Evolutionary conservation across 2,888 invertebrate genomes (phyloP), one percentile per base, ranked within the genome.

Genomic region (Eilema caniola): DNA sequence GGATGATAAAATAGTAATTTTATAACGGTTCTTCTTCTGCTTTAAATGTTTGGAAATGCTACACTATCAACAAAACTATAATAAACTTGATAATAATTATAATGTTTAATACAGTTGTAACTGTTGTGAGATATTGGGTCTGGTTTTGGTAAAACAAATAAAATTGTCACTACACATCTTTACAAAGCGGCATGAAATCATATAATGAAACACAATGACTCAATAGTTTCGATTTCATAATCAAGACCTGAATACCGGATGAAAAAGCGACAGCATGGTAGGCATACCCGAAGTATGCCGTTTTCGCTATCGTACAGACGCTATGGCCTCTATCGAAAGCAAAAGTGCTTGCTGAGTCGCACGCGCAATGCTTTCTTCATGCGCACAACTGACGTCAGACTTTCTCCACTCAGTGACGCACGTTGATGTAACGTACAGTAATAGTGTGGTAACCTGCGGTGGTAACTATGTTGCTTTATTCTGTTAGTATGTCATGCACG

Each of bases 241-340:
- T 89, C 88, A 86, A 90, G 90, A 90, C 91, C 91, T 90, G 90
- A 92, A 93, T 93, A 91, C 90, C 92, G 86, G 89, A 91, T 91
- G 88, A 89, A 93, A 91, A 91, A 93, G 90, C 88, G 89, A 90
- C 89, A 91, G 90, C 85, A 85, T 85, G 79, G 88, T 85, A 85
- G 84, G 84, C 85, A 86, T 87, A 88, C 88, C 81, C 85, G 80
- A 91, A 92, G 93, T 92, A 88, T 93, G 94, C 90, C 92, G 89
- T 93, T 95, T 94, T 94, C 94, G 93, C 95, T 95, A 93, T 95
- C 95, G 89, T 75, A 85, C 92, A 94, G 93, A 94, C 92, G 88
- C 80, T 77, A 83, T 89, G 94, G 87, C 95, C 95, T 90, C 93
- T 83, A 83, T 87, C 89, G 93, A 95, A 95, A 94, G 90, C 90